Percentiles rank a stretch among this genome's conserved stretches.
Evolutionary conservation across 2,888 invertebrate genomes (phyloP).

Genomic region (Eubasilissa splendida): DNA sequence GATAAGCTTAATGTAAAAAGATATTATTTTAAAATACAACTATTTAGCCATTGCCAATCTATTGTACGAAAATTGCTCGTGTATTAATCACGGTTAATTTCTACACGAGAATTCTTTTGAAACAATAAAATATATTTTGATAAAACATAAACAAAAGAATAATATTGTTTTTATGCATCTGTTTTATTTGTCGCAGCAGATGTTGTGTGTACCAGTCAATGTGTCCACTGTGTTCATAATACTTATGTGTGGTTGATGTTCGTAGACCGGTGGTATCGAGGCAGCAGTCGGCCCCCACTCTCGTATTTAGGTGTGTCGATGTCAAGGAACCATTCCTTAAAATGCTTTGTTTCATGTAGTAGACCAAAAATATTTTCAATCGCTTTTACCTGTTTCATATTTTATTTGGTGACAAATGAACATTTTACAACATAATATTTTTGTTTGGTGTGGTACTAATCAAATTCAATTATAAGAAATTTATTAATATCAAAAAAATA

Average conservation of each 20-base stretch:
- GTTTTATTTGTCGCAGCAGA: constrained; percentile 8
- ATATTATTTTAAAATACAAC: too few species aligned
- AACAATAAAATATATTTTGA: too few species aligned
- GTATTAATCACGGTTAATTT: too few species aligned
- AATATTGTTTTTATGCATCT: background rate
- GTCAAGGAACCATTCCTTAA: constrained; percentile 30
- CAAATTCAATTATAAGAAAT: too few species aligned
- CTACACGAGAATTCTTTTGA: too few species aligned
- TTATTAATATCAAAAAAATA: too few species aligned
- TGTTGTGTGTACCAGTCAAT: constrained; percentile 25
- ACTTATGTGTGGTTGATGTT: constrained; percentile 58
- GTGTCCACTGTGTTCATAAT: constrained; percentile 37
- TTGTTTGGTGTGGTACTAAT: background rate
- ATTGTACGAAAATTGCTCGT: too few species aligned
- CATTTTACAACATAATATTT: background rate
- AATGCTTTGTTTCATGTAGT: background rate
- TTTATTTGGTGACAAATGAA: background rate
- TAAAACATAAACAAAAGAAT: too few species aligned
- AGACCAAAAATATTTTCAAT: background rate
- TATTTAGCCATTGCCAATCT: too few species aligned
- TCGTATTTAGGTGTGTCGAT: constrained; percentile 74
- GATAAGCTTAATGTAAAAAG: too few species aligned
- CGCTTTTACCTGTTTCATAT: background rate
- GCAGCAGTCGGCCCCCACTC: constrained; percentile 74
- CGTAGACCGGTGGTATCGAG: constrained; percentile 75